These are phyloP conservation scores for Eleutherodactylus coqui DNA, from an alignment of 2,797 vertebrate species.

Conservation along the genomic window DNA sequence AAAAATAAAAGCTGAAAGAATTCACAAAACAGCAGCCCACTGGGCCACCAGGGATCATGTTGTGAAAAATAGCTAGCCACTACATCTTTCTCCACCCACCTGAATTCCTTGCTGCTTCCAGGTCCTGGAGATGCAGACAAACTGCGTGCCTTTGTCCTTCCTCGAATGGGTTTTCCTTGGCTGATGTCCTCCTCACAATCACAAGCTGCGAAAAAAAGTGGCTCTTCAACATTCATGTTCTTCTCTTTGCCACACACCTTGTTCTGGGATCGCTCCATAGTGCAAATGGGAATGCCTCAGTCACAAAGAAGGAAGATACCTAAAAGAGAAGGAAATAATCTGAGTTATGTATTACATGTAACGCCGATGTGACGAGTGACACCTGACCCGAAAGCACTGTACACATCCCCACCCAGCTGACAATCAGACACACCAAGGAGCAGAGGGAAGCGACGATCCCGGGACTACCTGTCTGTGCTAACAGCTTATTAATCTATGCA, in stretches of 20 bases:
- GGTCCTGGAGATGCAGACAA: constrained; percentile 85
- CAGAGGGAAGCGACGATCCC: not conserved
- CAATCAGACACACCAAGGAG: not conserved
- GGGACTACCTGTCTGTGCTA: not conserved
- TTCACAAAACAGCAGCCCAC: not conserved
- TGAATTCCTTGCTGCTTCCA: constrained; percentile 85
- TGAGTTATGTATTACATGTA: not conserved
- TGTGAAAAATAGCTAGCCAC: too few species aligned
- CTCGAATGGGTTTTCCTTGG: constrained; percentile 72
- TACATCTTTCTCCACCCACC: constrained; percentile 72
- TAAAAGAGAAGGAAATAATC: constrained; percentile 30
- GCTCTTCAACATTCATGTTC: constrained; percentile 73
- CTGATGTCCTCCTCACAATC: constrained; percentile 76
- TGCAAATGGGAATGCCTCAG: constrained; percentile 29
- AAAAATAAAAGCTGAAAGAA: too few species aligned
- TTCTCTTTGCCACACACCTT: constrained; percentile 68
- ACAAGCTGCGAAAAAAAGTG: constrained; percentile 79
- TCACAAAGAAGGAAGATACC: constrained; percentile 55
- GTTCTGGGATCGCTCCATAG: constrained; percentile 80
- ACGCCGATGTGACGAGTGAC: not conserved
- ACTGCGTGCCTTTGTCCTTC: constrained; percentile 86
- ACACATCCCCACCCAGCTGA: constrained; percentile 7
- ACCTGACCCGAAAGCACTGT: not conserved
- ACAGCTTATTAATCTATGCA: not conserved
- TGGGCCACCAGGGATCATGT: too few species aligned